A percentile compares a stretch with the other conserved stretches of the same genome.
Evolutionary conservation across 2,113 vertebrate species (phyloP).

Genomic region (Aldabrachelys gigantea): DNA sequence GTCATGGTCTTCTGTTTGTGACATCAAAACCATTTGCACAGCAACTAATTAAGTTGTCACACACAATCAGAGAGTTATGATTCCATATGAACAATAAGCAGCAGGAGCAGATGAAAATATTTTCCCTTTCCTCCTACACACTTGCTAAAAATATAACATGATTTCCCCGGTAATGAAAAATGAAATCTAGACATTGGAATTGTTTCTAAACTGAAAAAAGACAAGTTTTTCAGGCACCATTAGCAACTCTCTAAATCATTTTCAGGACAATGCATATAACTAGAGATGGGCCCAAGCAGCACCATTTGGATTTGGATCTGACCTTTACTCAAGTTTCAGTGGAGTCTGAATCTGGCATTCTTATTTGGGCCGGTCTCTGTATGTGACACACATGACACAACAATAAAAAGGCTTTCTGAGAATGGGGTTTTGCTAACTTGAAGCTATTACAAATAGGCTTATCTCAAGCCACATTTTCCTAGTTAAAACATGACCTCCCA

Average conservation of each 20-base stretch:
- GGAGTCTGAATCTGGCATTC: neutral
- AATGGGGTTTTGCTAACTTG: neutral
- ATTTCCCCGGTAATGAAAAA: neutral
- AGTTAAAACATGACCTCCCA: conserved; percentile 45
- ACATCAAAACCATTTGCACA: neutral
- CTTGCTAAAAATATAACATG: neutral
- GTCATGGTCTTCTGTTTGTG: neutral
- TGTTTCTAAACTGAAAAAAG: neutral
- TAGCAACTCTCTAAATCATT: neutral
- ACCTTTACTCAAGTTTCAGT: conserved; percentile 17
- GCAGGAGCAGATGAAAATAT: neutral
- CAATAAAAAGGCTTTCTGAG: neutral
- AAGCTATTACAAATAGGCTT: neutral
- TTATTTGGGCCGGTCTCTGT: neutral
- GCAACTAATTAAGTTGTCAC: neutral
- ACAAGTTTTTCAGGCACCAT: neutral
- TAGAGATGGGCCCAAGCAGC: neutral
- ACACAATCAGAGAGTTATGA: neutral
- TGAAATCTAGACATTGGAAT: neutral
- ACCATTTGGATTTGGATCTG: neutral
- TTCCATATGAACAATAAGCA: neutral
- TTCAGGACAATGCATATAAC: neutral
- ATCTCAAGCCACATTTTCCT: conserved; percentile 15
- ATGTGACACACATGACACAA: neutral
- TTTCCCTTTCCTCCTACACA: neutral